Evolutionary conservation across 2,797 vertebrate species (phyloP).

Genomic region (Labroides dimidiatus): DNA sequence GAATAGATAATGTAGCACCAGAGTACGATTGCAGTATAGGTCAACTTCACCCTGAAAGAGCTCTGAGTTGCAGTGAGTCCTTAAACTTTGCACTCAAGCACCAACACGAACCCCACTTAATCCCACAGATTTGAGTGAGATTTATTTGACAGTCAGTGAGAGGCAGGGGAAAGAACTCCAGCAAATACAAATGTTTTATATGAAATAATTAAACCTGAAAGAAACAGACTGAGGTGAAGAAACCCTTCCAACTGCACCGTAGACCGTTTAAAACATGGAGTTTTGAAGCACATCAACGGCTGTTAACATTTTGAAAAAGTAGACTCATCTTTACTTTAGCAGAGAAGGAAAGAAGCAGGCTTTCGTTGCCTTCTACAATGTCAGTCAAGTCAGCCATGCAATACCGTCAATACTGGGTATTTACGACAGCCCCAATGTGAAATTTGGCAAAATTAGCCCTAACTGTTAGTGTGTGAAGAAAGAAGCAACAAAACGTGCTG

Average conservation of each 20-base stretch:
- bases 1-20: constrained; percentile 41
- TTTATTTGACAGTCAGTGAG: neutral
- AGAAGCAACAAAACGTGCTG: neutral
- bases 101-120: neutral
- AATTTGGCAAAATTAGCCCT: no score
- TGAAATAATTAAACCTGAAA: neutral
- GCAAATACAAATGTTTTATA: neutral
- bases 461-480: no score
- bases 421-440: no score
- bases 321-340: no score
- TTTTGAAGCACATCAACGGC: no score
- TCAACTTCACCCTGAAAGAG: constrained; percentile 32
- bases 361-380: no score
- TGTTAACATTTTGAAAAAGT: no score
- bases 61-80: constrained; percentile 4
- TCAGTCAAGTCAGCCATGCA: no score
- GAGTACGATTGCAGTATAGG: constrained; percentile 37
- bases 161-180: neutral
- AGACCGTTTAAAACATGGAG: no score
- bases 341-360: no score
- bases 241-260: no score
- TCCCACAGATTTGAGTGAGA: constrained; percentile 8
- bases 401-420: no score
- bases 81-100: constrained; percentile 4
- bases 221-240: neutral